Evolutionary conservation across 2,113 vertebrate genomes (phyloP), one percentile per base, ranked within the genome.

Genomic region (Oreotrochilus melanogaster): DNA sequence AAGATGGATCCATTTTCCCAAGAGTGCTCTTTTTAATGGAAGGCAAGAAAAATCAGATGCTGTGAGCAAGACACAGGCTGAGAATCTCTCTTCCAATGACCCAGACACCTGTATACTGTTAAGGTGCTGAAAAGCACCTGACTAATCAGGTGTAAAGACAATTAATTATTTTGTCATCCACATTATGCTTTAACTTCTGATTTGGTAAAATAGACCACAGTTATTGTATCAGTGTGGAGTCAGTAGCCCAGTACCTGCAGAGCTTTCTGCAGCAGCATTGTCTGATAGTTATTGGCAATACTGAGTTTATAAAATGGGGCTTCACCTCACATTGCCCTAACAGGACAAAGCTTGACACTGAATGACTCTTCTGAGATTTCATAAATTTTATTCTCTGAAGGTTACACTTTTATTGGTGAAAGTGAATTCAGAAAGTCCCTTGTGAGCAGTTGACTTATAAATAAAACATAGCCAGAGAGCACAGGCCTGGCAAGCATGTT

Each of bases 261-360:
- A 35, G 30, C 18, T 39, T 54, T 81, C n/a, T 75, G 50, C 28
- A n/a, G 3, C 35, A 6, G 0, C 45, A 1, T 30, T 58, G 13
- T 21, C 43, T 72, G 48, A 7, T 7, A 21, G n/a, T 19, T 61
- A 3, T 37, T 86, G 64, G 18, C 17, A 37, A 22, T 23, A 35
- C 51, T 64, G 61, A 35, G n/a, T 71, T 70, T 33, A 23, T 57
- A 31, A n/a, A 73, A 73, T 28, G 6, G 2, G 9, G 30, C 14
- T 74, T 28, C 30, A 31, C 22, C 53, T 78, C 14, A 4, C 0
- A 1, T 25, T 47, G 25, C 12, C 24, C 12, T 11, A 74, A 30
- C 37, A 39, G 56, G 45, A 61, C 10, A 37, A 37, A 21, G 10
- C 25, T 78, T 84, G 31, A 14, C 14, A 23, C 11, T 27, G 60